Base-by-base conservation (phyloP, 2,888 invertebrate genomes). In the Tachystola acroxantha region DNA sequence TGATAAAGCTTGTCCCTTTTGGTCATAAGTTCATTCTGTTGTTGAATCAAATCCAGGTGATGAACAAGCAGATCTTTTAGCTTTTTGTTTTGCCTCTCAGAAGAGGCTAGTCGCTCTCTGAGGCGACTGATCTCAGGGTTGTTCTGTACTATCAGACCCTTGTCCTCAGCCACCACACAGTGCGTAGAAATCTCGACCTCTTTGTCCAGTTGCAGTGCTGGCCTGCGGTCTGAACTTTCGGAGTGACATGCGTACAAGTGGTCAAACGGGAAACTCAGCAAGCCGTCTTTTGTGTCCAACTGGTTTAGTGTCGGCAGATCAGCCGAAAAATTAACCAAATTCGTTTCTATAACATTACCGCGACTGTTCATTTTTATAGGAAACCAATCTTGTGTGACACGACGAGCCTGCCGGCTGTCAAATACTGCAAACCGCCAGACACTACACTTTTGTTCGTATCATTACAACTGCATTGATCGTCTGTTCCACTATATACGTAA, bases 21-120 rank as follows among this genome's bases (percentile, higher is more conserved):
- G 50, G 91, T 88, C 46, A 96, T 89, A 57, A 93, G 91, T 62
- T 96, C 95, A 60, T 94, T 94, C 77, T 96, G 96, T 76, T 96
- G 95, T 71, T 96, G 96, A 66, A 96, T 95, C 44, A 96, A 85
- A 74, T 96, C 96, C 58, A 96, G 86, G 71, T 97, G 96, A 50
- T 94, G 89, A 40, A 95, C 81, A 46, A 96, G 82, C 64, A 96
- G 90, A 48, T 94, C 93, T 77, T 95, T 95, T 34, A 93, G 84
- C 57, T 90, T 90, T 67, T 88, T 91, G 71, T 92, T 91, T 80
- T 93, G 92, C 60, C 42, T 57, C 39, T 75, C 76, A 38, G 71
- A 56, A 3, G 64, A 78, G 58, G 73, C 77, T 57, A 87, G 69
- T 53, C 65, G 77, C 50, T 79, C 67, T 13, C 64, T 56, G 3